phyloP scores from a whole-genome alignment of 2,113 vertebrate species.

The Syrrhaptes paradoxus region DNA sequence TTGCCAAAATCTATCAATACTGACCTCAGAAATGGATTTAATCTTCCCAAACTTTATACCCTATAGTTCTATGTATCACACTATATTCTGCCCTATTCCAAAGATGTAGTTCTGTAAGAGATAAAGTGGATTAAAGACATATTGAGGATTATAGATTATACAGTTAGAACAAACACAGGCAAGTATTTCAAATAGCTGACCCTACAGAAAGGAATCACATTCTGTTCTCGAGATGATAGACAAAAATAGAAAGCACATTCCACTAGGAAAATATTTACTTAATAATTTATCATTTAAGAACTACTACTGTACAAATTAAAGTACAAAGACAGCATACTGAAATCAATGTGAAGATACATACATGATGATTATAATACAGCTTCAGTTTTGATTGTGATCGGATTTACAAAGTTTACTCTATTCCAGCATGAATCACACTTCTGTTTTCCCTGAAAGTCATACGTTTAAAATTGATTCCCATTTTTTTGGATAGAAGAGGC shows the following conservation, averaged over 20 bases:
- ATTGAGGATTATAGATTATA: conserved; percentile 60
- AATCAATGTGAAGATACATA: neutral
- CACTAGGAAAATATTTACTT: conserved; percentile 54
- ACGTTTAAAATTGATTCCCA: neutral
- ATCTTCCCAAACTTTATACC: neutral
- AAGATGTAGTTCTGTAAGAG: conserved; percentile 5
- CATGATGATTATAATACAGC: neutral
- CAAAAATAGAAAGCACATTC: conserved; percentile 66
- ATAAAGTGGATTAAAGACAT: conserved; percentile 61
- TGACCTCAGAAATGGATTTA: neutral
- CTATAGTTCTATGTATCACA: neutral
- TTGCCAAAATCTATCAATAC: conserved; percentile 26
- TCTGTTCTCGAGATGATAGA: conserved; percentile 51
- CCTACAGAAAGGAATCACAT: conserved; percentile 47
- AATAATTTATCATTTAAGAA: conserved; percentile 61
- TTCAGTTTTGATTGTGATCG: neutral
- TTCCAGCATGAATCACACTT: neutral
- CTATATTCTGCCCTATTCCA: neutral
- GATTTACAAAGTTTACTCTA: neutral
- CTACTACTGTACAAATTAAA: conserved; percentile 30
- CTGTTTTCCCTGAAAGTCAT: neutral
- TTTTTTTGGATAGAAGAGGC: neutral
- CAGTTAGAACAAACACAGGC: conserved; percentile 39
- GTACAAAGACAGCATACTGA: neutral
- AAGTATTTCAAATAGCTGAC: conserved; percentile 48